These are phyloP conservation scores for Micronycteris hirsuta DNA, from an alignment of 2,113 vertebrate genomes.

Conservation along the genomic window DNA sequence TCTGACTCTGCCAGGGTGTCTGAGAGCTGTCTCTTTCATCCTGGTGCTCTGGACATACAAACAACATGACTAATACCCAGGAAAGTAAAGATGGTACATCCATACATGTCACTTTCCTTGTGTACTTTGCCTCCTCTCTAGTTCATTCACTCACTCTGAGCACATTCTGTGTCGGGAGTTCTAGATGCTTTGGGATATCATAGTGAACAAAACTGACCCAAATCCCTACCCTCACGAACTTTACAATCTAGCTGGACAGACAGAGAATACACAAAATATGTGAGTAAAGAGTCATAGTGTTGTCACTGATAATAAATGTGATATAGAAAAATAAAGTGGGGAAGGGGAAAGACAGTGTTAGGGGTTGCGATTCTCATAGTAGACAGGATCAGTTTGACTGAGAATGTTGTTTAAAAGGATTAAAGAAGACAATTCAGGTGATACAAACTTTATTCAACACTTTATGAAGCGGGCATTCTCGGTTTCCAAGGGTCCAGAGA, in stretches of 20 bases:
- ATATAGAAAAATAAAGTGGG: not conserved
- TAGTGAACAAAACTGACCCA: not conserved
- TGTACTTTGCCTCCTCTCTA: not conserved
- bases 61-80: not conserved
- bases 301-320: not conserved
- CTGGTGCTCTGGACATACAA: slow-evolving; percentile 8
- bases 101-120: not conserved
- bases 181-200: not conserved
- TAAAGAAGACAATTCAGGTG: not conserved
- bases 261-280: not conserved
- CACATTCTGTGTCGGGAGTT: not conserved
- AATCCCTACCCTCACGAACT: not conserved
- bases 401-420: not conserved
- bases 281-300: not conserved
- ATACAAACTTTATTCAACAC: not conserved
- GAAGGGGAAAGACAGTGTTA: not conserved
- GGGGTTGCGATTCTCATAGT: not conserved
- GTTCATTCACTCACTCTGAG: not conserved
- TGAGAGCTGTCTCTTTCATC: not conserved
- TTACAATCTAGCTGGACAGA: not conserved
- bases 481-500: not conserved
- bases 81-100: not conserved
- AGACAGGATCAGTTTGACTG: not conserved
- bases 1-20: not conserved
- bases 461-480: not conserved